phyloP scores from a whole-genome alignment of 1,140 invertebrate genomes.

The Telenomus remus region DNA sequence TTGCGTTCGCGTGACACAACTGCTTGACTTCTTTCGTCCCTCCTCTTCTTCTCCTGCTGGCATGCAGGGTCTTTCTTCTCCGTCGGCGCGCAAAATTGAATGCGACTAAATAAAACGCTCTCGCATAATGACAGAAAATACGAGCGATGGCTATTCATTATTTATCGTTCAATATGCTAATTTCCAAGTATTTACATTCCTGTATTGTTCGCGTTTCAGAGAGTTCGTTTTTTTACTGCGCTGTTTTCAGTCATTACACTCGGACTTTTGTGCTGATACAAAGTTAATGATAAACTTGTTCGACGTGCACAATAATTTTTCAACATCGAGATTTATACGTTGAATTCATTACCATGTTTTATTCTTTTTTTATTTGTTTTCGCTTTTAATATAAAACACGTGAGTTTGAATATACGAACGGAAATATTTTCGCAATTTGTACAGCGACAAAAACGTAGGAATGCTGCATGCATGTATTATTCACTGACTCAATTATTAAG shows the following conservation, averaged over 20 bases:
- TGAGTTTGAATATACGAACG: too few species aligned
- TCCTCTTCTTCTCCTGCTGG: slow-evolving; percentile 18
- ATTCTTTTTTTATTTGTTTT: too few species aligned
- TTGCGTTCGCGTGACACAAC: slow-evolving; percentile 59
- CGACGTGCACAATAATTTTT: neutral
- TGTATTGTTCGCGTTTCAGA: slow-evolving; percentile 20
- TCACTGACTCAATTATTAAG: too few species aligned
- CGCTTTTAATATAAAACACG: too few species aligned
- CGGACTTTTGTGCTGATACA: slow-evolving; percentile 10
- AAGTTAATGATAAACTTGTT: slow-evolving; percentile 8
- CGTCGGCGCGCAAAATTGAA: slow-evolving; percentile 37
- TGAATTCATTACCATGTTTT: too few species aligned
- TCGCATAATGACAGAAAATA: slow-evolving; percentile 53
- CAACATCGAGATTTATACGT: too few species aligned
- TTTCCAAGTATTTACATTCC: slow-evolving; percentile 40
- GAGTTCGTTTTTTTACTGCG: neutral
- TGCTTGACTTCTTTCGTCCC: slow-evolving; percentile 44
- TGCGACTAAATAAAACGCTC: slow-evolving; percentile 39
- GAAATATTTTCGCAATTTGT: too few species aligned
- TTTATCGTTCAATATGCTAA: slow-evolving; percentile 56
- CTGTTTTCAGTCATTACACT: slow-evolving; percentile 19
- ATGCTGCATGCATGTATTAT: too few species aligned
- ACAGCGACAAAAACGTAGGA: too few species aligned
- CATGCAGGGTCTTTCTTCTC: slow-evolving; percentile 19
- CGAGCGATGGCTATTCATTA: slow-evolving; percentile 45